phyloP scores from a whole-genome alignment of 2,888 invertebrate species.

The Frankliniella fusca region DNA sequence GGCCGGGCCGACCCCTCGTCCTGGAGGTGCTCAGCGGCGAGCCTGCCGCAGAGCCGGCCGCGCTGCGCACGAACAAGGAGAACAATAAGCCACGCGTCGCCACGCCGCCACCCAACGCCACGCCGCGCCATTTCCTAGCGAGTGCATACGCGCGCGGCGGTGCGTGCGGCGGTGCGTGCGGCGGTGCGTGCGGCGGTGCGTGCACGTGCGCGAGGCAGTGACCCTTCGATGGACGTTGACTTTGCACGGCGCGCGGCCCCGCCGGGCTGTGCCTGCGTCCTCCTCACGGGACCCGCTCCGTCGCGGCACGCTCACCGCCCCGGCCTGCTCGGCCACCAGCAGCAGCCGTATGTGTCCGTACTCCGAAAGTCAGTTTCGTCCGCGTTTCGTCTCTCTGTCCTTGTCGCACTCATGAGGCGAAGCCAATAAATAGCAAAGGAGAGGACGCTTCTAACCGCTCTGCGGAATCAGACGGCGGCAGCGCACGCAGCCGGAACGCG shows the following conservation, averaged over 20 bases:
- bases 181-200: slow-evolving; percentile 3
- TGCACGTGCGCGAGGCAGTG: slow-evolving; percentile 14
- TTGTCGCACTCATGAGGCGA: no score
- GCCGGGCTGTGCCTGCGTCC: not conserved
- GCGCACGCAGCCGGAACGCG: no score
- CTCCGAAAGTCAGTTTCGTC: no score
- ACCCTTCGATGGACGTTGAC: slow-evolving; percentile 20
- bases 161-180: not conserved
- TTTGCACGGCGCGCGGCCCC: not conserved
- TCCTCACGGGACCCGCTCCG: not conserved
- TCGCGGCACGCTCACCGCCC: not conserved
- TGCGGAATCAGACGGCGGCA: no score
- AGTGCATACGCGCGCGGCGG: not conserved
- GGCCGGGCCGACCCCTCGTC: no score
- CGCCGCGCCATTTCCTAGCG: not conserved
- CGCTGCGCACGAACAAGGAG: not conserved
- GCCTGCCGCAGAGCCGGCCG: not conserved
- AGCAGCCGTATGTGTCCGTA: no score
- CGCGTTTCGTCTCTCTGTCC: no score
- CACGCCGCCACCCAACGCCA: not conserved
- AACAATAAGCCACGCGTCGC: not conserved
- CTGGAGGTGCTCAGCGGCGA: no score
- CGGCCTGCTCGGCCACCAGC: not conserved
- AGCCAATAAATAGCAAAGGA: no score
- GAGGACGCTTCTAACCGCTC: no score